A percentile compares a stretch with the other conserved stretches of the same genome.
Evolutionary conservation across 1,140 invertebrate species (phyloP).

Genomic region (Battus philenor): DNA sequence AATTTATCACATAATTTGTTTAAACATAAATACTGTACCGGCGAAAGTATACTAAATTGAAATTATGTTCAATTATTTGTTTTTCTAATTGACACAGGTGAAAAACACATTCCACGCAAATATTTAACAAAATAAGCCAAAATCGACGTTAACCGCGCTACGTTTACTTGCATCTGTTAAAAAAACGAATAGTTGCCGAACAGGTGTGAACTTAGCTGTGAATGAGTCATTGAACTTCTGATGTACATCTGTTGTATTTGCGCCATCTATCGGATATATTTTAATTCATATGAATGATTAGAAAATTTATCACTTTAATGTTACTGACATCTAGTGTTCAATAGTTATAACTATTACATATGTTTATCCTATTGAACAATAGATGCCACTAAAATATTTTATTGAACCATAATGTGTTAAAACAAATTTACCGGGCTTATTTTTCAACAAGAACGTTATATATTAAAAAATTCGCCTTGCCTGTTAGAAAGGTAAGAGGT

Average conservation of each 20-base stretch:
- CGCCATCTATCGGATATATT: conserved; percentile 2
- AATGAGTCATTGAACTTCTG: conserved; percentile 25
- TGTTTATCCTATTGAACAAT: neutral
- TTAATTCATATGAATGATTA: too few relatives aligned
- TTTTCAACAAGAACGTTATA: too few relatives aligned
- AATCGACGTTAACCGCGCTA: conserved; percentile 12
- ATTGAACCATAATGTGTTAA: too few relatives aligned
- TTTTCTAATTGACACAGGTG: conserved; percentile 11
- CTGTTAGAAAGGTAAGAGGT: too few relatives aligned
- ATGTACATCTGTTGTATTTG: too few relatives aligned
- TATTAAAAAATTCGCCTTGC: too few relatives aligned
- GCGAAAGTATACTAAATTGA: neutral
- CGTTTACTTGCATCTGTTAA: conserved; percentile 19
- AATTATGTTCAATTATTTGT: too few relatives aligned
- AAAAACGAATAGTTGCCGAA: conserved; percentile 29
- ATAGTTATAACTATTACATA: neutral
- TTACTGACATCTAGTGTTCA: conserved; percentile 18
- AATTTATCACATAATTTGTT: conserved; percentile 21
- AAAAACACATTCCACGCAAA: conserved; percentile 17
- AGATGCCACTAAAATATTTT: too few relatives aligned
- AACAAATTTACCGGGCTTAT: too few relatives aligned
- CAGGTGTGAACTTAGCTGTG: conserved; percentile 24
- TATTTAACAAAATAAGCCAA: conserved; percentile 20
- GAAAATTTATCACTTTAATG: neutral
- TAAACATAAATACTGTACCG: conserved; percentile 7